Conservation (phyloP, 1,140 invertebrate genomes). For the Oreohelix idahoensis region DNA sequence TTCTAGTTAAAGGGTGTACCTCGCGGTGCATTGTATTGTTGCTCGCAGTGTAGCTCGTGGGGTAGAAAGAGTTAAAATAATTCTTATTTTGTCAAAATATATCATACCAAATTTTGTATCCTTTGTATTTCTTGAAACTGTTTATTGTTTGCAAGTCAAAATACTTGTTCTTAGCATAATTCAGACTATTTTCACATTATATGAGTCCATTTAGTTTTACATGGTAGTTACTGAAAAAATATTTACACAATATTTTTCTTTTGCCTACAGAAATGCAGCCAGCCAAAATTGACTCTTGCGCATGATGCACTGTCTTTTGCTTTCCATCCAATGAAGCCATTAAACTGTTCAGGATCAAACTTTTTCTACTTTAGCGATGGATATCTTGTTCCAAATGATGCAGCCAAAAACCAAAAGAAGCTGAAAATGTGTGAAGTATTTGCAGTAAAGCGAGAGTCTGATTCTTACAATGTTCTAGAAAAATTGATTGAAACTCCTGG, state of each 20-base stretch:
- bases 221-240: not conserved
- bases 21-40: too few species aligned
- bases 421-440: not conserved
- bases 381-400: slow-evolving; percentile 49
- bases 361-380: slow-evolving; percentile 55
- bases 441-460: slow-evolving; percentile 7
- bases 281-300: slow-evolving; percentile 51
- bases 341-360: slow-evolving; percentile 49
- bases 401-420: slow-evolving; percentile 26
- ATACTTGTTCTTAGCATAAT: not conserved
- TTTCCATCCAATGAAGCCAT: slow-evolving; percentile 49
- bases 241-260: not conserved
- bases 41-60: too few species aligned
- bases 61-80: too few species aligned
- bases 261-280: slow-evolving; percentile 41
- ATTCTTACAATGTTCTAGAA: not conserved
- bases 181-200: too few species aligned
- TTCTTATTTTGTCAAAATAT: too few species aligned
- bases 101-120: too few species aligned
- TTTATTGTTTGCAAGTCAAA: too few species aligned
- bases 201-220: too few species aligned
- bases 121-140: too few species aligned
- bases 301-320: slow-evolving; percentile 56
- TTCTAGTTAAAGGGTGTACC: too few species aligned
- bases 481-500: not conserved